A percentile compares a stretch with the other conserved stretches of the same genome.
Conservation (phyloP, 2,797 vertebrate species). For the Xenentodon cancila region DNA sequence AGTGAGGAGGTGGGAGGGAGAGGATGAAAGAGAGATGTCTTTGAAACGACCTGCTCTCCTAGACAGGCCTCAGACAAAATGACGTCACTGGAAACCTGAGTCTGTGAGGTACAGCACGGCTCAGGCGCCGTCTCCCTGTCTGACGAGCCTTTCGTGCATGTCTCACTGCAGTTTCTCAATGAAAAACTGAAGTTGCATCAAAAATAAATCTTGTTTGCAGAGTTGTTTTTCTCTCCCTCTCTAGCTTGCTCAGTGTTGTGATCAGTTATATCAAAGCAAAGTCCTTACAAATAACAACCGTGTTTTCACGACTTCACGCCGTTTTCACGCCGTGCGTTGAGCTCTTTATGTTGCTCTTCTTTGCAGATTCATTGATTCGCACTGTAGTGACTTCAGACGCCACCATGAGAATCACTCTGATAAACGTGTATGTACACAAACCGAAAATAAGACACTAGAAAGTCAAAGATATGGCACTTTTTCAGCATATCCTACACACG, state of each 20-base stretch:
- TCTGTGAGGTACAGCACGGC: constrained; percentile 47
- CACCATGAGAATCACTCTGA: constrained; percentile 6
- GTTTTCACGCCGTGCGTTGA: background rate
- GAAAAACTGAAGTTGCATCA: constrained; percentile 4
- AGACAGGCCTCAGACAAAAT: constrained; percentile 66
- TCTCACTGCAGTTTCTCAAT: constrained; percentile 15
- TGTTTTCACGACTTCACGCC: background rate
- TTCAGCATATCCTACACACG: constrained; percentile 64
- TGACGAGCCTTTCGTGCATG: background rate
- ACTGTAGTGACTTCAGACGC: background rate
- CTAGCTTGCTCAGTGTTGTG: constrained; percentile 2
- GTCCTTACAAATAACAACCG: background rate
- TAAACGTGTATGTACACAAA: constrained; percentile 53
- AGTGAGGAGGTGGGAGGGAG: background rate
- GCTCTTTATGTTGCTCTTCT: background rate
- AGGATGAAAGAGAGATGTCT: constrained; percentile 41
- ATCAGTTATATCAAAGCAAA: constrained; percentile 21
- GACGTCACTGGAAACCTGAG: constrained; percentile 63
- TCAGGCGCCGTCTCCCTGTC: constrained; percentile 1
- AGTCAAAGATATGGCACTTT: constrained; percentile 81
- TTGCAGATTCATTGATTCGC: constrained; percentile 11
- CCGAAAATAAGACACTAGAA: constrained; percentile 72
- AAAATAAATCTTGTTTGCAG: background rate
- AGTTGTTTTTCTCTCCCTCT: background rate
- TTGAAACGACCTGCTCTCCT: constrained; percentile 75